Base-by-base conservation (phyloP, 2,113 vertebrate species). In the Equus przewalskii region DNA sequence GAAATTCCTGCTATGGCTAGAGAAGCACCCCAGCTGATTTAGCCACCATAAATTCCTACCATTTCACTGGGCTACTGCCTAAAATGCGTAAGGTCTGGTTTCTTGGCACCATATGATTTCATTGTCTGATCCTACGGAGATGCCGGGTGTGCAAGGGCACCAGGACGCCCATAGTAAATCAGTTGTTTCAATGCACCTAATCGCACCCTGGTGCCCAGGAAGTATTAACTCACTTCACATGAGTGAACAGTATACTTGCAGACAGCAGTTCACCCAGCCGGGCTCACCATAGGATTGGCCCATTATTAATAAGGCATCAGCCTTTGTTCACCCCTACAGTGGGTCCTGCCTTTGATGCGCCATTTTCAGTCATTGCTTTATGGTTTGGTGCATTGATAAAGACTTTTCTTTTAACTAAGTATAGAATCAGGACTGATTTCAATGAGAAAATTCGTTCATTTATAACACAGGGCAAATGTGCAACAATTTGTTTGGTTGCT, bases 201-300 rank as follows among this genome's bases (percentile, higher is more conserved):
- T 90, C 26, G 93, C 96, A 92, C 96, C 93, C 96, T 96, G 70
- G 89, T 97, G 97, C 41, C 93, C 91, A 75, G 80, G 33, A 95
- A 97, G 95, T 80, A 33, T 94, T 96, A n/a, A 97, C 95, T 97
- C 91, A 97, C 62, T 91, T 90, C 95, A 84, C 97, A 90, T 98
- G 96, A 97, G 86, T 92, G 90, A 97, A 96, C 96, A 97, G 82
- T 94, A 83, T 96, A 87, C 96, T 95, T 97, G 11, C 75, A 96
- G 79, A 82, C 26, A 95, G 97, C 92, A 91, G 86, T 94, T 94
- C 92, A 36, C 44, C 87, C 93, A 96, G 41, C 19, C 28, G 4
- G 94, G 95, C 83, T 98, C 87, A 49, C 89, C 95, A 73, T 81
- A 97, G 49, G 80, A 83, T 67, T 33, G 44, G 84, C 56, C 72